Evolutionary conservation across 2,113 vertebrate species (phyloP).

Genomic region (Petrocephalus zakoni): DNA sequence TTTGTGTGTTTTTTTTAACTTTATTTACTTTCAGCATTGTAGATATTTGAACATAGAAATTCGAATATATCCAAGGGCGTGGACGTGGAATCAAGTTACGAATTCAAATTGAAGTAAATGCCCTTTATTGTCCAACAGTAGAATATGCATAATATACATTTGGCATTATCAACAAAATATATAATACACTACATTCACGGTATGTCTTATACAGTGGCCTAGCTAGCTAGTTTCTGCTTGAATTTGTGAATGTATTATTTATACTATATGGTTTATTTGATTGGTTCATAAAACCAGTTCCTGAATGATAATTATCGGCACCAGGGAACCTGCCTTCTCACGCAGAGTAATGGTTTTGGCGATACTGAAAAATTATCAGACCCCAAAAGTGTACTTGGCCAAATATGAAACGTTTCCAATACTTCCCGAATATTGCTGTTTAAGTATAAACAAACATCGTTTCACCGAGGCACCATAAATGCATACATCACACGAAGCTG

Average conservation of each 20-base stretch:
- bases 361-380: not conserved
- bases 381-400: not conserved
- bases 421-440: not conserved
- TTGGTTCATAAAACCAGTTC: not conserved
- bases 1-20: not conserved
- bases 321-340: not conserved
- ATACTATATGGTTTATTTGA: not conserved
- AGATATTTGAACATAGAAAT: not conserved
- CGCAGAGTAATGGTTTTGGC: not conserved
- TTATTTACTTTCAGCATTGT: not conserved
- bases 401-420: not conserved
- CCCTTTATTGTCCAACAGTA: not conserved
- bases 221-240: not conserved
- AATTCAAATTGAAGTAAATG: not conserved
- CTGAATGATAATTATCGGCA: not conserved
- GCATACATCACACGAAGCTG: not conserved
- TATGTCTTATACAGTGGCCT: not conserved
- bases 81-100: not conserved
- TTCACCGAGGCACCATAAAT: not conserved
- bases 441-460: not conserved
- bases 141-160: not conserved
- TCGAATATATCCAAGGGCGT: no score
- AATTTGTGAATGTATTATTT: not conserved
- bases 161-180: not conserved
- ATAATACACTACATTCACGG: not conserved